These are phyloP conservation scores for Lysandra bellargus DNA, from an alignment of 2,888 invertebrate genomes.

Conservation along the genomic window DNA sequence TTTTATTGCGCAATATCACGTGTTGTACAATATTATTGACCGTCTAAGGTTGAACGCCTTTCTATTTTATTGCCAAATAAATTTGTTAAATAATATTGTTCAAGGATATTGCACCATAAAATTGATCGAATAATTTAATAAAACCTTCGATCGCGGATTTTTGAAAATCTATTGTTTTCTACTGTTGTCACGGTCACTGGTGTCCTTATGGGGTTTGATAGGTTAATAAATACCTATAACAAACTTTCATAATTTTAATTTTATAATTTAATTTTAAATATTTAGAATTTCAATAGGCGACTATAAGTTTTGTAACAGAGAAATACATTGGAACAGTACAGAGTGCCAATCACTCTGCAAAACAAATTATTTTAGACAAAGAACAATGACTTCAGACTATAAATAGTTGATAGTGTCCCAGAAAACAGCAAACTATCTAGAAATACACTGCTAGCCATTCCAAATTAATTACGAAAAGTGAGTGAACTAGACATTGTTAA, in stretches of 20 bases:
- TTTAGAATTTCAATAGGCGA: not conserved
- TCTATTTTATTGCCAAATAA: too few species aligned
- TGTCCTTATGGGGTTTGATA: too few species aligned
- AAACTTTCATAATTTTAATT: not conserved
- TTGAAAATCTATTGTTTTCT: too few species aligned
- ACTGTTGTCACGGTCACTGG: too few species aligned
- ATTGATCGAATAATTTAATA: too few species aligned
- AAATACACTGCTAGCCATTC: not conserved
- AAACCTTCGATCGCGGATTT: too few species aligned
- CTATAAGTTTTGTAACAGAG: not conserved
- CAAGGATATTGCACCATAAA: too few species aligned
- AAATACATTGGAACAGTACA: not conserved
- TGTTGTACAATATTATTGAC: too few species aligned
- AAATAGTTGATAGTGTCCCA: not conserved
- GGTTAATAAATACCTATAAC: too few species aligned
- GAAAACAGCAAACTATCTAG: not conserved
- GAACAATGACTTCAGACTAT: constrained; percentile 1
- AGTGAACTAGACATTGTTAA: not conserved
- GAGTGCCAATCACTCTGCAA: not conserved
- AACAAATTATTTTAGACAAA: not conserved
- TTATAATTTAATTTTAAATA: not conserved
- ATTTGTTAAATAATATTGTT: too few species aligned
- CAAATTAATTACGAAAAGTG: not conserved
- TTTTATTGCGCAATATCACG: too few species aligned
- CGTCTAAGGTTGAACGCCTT: too few species aligned